Conservation (phyloP, 2,797 vertebrate genomes). For the Enteromius unitaeniatus region DNA sequence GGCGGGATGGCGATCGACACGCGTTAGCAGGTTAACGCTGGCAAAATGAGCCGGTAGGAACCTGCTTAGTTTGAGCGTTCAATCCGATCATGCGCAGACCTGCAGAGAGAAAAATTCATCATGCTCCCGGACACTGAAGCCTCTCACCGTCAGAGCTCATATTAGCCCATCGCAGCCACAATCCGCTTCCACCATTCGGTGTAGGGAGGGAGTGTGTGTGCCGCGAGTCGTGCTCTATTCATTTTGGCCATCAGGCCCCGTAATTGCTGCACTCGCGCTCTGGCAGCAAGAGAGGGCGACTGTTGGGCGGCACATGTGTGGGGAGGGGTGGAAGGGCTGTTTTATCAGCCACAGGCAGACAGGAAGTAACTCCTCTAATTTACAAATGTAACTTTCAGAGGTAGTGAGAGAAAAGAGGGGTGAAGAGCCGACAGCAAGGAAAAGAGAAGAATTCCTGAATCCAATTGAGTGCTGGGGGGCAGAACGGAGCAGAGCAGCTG, state of each 20-base stretch:
- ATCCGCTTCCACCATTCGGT: slow-evolving; percentile 39
- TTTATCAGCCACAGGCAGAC: slow-evolving; percentile 81
- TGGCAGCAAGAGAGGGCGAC: slow-evolving; percentile 70
- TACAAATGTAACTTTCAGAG: slow-evolving; percentile 97
- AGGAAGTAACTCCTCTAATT: slow-evolving; percentile 94
- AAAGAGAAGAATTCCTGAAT: slow-evolving; percentile 93
- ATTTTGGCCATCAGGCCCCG: slow-evolving; percentile 87
- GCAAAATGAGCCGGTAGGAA: slow-evolving; percentile 88
- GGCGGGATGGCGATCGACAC: slow-evolving; percentile 86
- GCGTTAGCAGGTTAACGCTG: slow-evolving; percentile 81
- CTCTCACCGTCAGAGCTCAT: slow-evolving; percentile 48
- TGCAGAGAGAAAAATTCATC: slow-evolving; percentile 85
- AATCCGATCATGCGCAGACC: slow-evolving; percentile 83
- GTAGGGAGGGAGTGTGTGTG: slow-evolving; percentile 73
- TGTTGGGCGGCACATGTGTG: slow-evolving; percentile 53
- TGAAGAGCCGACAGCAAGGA: slow-evolving; percentile 61
- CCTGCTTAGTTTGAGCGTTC: slow-evolving; percentile 79
- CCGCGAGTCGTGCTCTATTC: slow-evolving; percentile 86
- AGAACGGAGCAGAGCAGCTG: slow-evolving; percentile 84
- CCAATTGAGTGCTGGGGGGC: slow-evolving; percentile 90
- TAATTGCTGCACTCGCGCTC: slow-evolving; percentile 92
- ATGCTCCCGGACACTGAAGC: slow-evolving; percentile 63
- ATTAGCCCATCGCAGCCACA: slow-evolving; percentile 50
- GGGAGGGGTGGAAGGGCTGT: slow-evolving; percentile 70
- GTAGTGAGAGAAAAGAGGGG: slow-evolving; percentile 44